These are phyloP conservation scores for Drosophila hawaiiensis DNA, from an alignment of 2,888 invertebrate species.

Conservation along the genomic window DNA sequence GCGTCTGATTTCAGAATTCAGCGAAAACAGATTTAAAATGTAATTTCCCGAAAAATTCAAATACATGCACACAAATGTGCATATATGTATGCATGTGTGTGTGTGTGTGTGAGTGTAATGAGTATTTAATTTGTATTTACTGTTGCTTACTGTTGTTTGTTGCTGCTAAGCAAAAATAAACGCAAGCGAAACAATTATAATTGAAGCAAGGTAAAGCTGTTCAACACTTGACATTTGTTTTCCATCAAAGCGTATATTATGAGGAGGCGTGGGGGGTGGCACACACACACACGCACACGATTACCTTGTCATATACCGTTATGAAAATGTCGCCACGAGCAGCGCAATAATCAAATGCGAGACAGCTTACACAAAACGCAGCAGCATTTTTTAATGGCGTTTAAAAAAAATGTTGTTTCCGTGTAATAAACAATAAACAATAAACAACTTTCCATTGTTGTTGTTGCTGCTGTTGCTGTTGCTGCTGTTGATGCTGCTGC, in stretches of 20 bases:
- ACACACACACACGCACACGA: background rate
- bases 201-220: constrained; percentile 38
- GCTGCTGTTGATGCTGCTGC: constrained; percentile 10
- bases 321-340: constrained; percentile 43
- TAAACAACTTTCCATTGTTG: constrained; percentile 66
- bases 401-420: constrained; percentile 64
- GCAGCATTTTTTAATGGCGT: constrained; percentile 41
- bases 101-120: constrained; percentile 26
- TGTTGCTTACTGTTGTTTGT: constrained; percentile 28
- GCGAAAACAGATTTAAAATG: constrained; percentile 46
- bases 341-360: constrained; percentile 43
- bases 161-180: constrained; percentile 36
- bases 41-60: constrained; percentile 60
- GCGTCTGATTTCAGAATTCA: constrained; percentile 25
- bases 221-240: constrained; percentile 54
- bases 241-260: constrained; percentile 20
- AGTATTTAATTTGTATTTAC: constrained; percentile 45
- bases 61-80: constrained; percentile 15
- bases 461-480: constrained; percentile 23
- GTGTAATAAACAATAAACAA: constrained; percentile 73
- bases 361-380: constrained; percentile 20
- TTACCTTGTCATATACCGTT: constrained; percentile 54
- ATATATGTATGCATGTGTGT: constrained; percentile 17
- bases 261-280: background rate
- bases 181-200: constrained; percentile 13